Base-by-base conservation (phyloP, 1,140 invertebrate species). In the Pogonomyrmex californicus region DNA sequence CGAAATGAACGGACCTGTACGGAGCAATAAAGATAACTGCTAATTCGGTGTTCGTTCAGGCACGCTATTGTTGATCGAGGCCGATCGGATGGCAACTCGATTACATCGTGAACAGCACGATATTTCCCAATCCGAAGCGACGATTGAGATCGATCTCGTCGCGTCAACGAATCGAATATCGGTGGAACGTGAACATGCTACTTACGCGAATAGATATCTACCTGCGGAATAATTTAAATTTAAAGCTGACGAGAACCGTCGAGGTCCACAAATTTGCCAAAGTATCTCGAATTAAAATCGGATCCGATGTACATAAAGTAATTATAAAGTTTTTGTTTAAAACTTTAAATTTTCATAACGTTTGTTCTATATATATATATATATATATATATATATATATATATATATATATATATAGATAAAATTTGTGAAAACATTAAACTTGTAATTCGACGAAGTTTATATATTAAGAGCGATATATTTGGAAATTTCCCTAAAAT, bases 21-120 rank as follows among this genome's bases (percentile, higher is more conserved):
- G n/a, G 17, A 49, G 54, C 79, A 17, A 62, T 60, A 73, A 75
- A 75, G 56, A 66, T 58, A 36, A 70, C 63, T 70, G 79, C 33
- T 83, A 75, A 75, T 73, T 75, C 62, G 23, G 4, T 33, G 63
- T 33, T 56, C 47, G 49, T 56, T 54, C 10, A n/a, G 10, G n/a
- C 12, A 38, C 10, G 54, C 41, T 17, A 14, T 75, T 47, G 68
- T 12, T 41, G 49, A 83, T 79, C 33, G 36, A 54, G 36, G 54
- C 6, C 44, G 77, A 66, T 73, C 63, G 60, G 23, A 56, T 54
- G 7, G 49, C 65, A 54, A 41, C 51, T 56, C 54, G 79, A 58
- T 56, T 51, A 70, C 38, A 4, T 70, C 38, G 77, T 9, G 47
- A 17, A 71, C 30, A 12, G 30, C 54, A 9, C 14, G 66, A 73